Base-by-base conservation (phyloP, 2,888 invertebrate genomes). In the Troides oblongomaculatus region DNA sequence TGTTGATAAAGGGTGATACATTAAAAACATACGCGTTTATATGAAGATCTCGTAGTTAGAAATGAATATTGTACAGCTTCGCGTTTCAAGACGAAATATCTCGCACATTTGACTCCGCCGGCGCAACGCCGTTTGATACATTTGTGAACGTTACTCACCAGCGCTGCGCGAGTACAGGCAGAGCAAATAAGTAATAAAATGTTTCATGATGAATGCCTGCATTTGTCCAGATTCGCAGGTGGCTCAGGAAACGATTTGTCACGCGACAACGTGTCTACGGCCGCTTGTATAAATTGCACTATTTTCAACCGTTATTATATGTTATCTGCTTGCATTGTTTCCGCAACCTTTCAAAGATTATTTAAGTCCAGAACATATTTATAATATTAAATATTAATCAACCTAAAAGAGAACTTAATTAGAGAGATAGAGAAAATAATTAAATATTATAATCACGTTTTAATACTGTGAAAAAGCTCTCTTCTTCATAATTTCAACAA, bases 181-280 rank as follows among this genome's bases (percentile, higher is more conserved):
- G 50, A 70, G 30, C 62, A 70, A 70, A 66, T 66, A 66, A 70
- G 66, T 62, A 59, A 70, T 63, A 50, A 66, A 59, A 70, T 63
- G 53, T 62, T 66, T 70, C 70, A 70, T 70, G 70, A 70, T 62
- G 62, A 25, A 70, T 70, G 62, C 66, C 23, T 66, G 66, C 70
- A 66, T 70, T 66, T 66, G 66, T 66, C 63, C 66, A 65, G 69
- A 65, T 58, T 62, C 65, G 69, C 70, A 70, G 66, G 70, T 70
- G 70, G 70, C 59, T 63, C 50, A 59, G 62, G 62, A 58, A 39
- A 59, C 17, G 63, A 70, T 70, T 66, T 70, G 60, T 70, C 66
- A 70, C 63, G 53, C 57, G 66, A 58, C 56, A 64, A 25, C 70
- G 70, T 63, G 70, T 53, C 62, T 59, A 25, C 43, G 60, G 63